These are phyloP conservation scores for Channa argus DNA, from an alignment of 2,113 vertebrate genomes.

Conservation along the genomic window DNA sequence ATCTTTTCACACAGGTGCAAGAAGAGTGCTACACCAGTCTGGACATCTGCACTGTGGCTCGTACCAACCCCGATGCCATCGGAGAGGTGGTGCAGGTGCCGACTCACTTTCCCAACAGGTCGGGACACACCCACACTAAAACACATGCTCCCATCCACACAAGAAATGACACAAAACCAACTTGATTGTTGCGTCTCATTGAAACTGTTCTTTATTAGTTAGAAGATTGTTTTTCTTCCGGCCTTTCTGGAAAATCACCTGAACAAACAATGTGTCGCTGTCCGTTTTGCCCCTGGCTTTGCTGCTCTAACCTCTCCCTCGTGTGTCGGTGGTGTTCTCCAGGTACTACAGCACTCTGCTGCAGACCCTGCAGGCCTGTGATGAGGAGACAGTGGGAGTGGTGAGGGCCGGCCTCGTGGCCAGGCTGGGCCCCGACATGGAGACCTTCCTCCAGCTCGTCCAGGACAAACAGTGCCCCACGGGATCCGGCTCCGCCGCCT, in stretches of 20 bases:
- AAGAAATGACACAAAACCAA: too few relatives aligned
- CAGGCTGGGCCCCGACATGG: slow-evolving; percentile 92
- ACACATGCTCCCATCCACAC: too few relatives aligned
- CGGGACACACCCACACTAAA: not conserved
- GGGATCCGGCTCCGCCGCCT: slow-evolving; percentile 64
- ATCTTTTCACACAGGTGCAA: slow-evolving; percentile 79
- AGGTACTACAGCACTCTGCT: slow-evolving; percentile 96
- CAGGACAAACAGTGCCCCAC: slow-evolving; percentile 89
- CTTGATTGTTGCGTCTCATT: too few relatives aligned
- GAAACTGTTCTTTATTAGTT: too few relatives aligned
- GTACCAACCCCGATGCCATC: slow-evolving; percentile 90
- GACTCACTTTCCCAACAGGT: slow-evolving; percentile 94
- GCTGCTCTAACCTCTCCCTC: too few relatives aligned
- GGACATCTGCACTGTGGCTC: slow-evolving; percentile 90
- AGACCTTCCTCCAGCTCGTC: slow-evolving; percentile 91
- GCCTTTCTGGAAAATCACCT: too few relatives aligned
- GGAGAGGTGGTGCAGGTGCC: slow-evolving; percentile 94
- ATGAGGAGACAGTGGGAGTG: slow-evolving; percentile 88
- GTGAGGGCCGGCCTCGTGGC: slow-evolving; percentile 89
- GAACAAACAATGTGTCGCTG: too few relatives aligned
- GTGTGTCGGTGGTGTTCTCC: slow-evolving; percentile 8
- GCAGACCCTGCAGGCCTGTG: slow-evolving; percentile 89
- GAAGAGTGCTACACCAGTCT: slow-evolving; percentile 94
- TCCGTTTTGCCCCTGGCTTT: too few relatives aligned
- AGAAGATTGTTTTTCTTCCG: too few relatives aligned